phyloP scores from a whole-genome alignment of 2,888 invertebrate species.

The Cantharis lateralis region DNA sequence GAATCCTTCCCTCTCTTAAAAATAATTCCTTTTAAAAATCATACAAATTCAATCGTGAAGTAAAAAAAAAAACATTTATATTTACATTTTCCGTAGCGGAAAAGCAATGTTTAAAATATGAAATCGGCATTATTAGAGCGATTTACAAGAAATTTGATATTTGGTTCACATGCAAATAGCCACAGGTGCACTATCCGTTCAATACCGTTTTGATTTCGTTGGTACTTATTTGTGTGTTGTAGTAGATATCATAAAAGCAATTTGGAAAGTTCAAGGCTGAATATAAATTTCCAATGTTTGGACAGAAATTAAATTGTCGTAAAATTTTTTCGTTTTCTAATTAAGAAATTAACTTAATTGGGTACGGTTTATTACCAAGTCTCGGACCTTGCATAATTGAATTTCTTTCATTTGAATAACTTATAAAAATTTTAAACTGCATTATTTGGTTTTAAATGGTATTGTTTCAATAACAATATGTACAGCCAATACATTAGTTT shows the following conservation, averaged over 20 bases:
- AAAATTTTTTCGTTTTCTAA: not conserved
- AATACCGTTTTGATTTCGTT: not conserved
- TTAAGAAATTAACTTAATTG: not conserved
- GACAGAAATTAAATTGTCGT: not conserved
- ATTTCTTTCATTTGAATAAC: not conserved
- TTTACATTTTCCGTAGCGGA: not conserved
- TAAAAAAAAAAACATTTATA: too few species aligned
- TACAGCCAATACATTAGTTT: slow-evolving; percentile 19
- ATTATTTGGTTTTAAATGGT: not conserved
- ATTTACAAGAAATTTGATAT: not conserved
- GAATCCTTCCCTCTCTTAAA: not conserved
- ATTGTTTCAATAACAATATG: not conserved
- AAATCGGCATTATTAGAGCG: not conserved
- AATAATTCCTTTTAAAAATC: not conserved
- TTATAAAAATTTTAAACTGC: not conserved
- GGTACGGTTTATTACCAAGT: not conserved
- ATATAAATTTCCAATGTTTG: not conserved
- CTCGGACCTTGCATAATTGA: not conserved
- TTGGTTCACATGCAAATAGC: not conserved
- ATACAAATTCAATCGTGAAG: not conserved
- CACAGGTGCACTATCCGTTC: not conserved
- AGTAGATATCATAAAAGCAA: not conserved
- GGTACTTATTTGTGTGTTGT: not conserved
- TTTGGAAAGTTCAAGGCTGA: not conserved
- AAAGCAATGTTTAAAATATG: not conserved